Conservation (phyloP, 1,140 invertebrate species). For the Periplaneta americana region DNA sequence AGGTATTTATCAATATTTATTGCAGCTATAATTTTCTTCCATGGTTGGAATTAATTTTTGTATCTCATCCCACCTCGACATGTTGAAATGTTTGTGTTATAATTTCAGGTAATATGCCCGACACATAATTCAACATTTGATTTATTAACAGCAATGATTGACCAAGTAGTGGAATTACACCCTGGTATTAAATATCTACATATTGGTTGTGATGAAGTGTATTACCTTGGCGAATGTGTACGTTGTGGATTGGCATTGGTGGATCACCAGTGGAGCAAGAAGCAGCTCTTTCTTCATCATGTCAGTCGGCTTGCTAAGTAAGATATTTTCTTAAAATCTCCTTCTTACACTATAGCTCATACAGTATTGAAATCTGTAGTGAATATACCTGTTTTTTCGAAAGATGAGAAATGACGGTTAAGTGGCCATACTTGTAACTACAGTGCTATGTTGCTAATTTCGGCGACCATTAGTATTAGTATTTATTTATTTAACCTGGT, state of each 20-base stretch:
- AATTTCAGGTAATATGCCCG: slow-evolving; percentile 38
- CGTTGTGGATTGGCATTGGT: slow-evolving; percentile 36
- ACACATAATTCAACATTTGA: slow-evolving; percentile 39
- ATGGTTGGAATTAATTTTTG: too few relatives aligned
- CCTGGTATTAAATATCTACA: slow-evolving; percentile 31
- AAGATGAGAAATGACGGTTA: too few relatives aligned
- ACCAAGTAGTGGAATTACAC: slow-evolving; percentile 35
- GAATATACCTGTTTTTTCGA: too few relatives aligned
- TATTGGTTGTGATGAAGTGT: slow-evolving; percentile 37
- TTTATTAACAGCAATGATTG: slow-evolving; percentile 47
- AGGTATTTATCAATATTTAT: too few relatives aligned
- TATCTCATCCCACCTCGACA: too few relatives aligned
- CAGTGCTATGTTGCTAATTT: too few relatives aligned
- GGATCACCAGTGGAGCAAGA: slow-evolving; percentile 32
- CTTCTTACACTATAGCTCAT: neutral
- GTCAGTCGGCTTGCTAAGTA: slow-evolving; percentile 38
- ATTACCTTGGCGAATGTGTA: slow-evolving; percentile 41
- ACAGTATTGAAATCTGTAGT: neutral
- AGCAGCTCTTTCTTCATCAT: slow-evolving; percentile 45
- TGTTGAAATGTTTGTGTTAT: slow-evolving; percentile 12
- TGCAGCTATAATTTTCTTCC: too few relatives aligned
- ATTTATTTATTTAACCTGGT: too few relatives aligned
- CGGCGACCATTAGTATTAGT: too few relatives aligned
- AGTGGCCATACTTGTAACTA: too few relatives aligned
- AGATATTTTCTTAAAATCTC: slow-evolving; percentile 24